These are phyloP conservation scores for Brachionus paranguensis DNA, from an alignment of 1,140 invertebrate genomes.

Conservation along the genomic window DNA sequence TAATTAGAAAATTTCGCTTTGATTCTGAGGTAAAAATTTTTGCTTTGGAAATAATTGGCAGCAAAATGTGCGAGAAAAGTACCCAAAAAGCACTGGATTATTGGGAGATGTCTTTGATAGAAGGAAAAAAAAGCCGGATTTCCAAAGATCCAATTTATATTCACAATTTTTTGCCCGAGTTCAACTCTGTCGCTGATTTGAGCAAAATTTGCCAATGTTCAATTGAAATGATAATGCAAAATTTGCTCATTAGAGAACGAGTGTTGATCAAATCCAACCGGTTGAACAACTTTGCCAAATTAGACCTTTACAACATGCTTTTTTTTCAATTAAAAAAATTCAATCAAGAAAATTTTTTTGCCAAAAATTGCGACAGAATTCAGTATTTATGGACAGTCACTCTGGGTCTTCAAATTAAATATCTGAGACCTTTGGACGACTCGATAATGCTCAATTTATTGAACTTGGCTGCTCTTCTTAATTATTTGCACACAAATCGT, in stretches of 20 bases:
- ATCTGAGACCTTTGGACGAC: conserved; percentile 5
- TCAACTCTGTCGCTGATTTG: background rate
- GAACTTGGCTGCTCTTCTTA: background rate
- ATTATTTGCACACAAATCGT: background rate
- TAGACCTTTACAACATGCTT: background rate
- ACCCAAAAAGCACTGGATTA: background rate
- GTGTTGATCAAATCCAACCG: background rate
- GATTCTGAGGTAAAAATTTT: background rate
- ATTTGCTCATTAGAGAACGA: background rate
- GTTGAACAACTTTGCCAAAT: background rate
- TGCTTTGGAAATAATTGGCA: background rate
- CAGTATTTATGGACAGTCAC: background rate
- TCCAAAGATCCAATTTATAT: background rate
- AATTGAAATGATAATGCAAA: background rate
- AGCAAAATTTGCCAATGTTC: background rate
- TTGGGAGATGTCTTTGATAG: background rate
- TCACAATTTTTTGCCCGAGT: background rate
- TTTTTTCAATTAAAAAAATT: background rate
- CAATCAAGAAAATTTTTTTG: background rate
- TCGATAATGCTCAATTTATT: background rate
- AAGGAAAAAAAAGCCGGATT: background rate
- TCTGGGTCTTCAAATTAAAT: background rate
- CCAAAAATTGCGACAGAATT: background rate
- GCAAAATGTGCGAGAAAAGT: background rate
- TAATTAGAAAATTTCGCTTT: background rate